Evolutionary conservation across 2,888 invertebrate genomes (phyloP), one percentile per base, ranked within the genome.

Genomic region (Rhogogaster chlorosoma): DNA sequence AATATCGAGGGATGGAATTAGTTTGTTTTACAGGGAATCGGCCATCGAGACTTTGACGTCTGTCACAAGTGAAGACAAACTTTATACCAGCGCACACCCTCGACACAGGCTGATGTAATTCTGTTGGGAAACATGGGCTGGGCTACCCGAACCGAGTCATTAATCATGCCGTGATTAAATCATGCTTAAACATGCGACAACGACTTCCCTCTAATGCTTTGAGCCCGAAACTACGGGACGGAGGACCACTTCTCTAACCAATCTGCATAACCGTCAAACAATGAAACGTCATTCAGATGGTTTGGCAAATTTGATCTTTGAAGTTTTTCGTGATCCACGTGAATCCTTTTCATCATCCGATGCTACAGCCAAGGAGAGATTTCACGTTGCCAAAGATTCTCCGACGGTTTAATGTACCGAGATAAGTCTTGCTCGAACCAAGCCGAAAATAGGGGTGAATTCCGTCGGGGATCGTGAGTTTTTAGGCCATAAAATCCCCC

Each of bases 151-250:
- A 29, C 18, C 32, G 80, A 57, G 22, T 57, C 57, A 80, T 80
- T 80, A 80, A 80, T 80, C 80, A 80, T n/a, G 38, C 36, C 22
- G 80, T 57, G 61, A 80, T 80, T 80, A 80, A 80, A 80, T 80
- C 32, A 80, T 80, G 80, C 61, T 61, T 80, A 9, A 57, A 49
- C 80, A 10, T 36, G 22, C 29, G 49, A 80, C 80, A 38, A 80
- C 57, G 80, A 80, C 32, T 61, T 26, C 61, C 38, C 22, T 38
- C 26, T 80, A 80, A 80, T 80, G 57, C 80, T 38, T 61, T 38
- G 57, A 57, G 61, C 61, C 57, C 45, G 6, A 53, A 80, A 36
- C 57, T 61, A 53, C 77, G 53, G 9, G 9, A 29, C 15, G n/a
- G 0, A 53, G 53, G 53, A 18, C 53, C 75, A 22, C 38, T 38